These are phyloP conservation scores for Mormyrus hasselquistii DNA, from an alignment of 2,797 vertebrate species.

Conservation along the genomic window DNA sequence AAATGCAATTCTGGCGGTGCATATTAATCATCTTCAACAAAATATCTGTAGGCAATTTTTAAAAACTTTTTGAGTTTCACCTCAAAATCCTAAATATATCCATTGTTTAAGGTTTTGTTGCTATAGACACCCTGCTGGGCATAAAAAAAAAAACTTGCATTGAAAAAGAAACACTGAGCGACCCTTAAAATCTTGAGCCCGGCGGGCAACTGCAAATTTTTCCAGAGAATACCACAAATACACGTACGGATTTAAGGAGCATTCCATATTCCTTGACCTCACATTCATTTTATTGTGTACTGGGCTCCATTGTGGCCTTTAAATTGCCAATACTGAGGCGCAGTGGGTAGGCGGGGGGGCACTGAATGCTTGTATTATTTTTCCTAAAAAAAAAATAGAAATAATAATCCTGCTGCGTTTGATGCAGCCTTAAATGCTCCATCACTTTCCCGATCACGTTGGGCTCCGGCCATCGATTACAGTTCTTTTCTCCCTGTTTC, in stretches of 20 bases:
- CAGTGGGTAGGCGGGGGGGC: neutral
- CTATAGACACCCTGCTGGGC: neutral
- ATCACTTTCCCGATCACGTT: conserved; percentile 74
- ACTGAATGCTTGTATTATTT: neutral
- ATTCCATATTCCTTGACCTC: neutral
- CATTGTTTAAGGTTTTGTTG: neutral
- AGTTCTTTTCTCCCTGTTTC: conserved; percentile 51
- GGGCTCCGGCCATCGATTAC: conserved; percentile 59
- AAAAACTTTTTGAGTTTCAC: neutral
- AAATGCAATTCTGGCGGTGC: neutral
- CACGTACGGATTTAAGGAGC: neutral
- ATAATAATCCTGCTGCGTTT: conserved; percentile 67
- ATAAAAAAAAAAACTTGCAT: neutral
- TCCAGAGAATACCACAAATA: neutral
- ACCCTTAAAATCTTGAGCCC: neutral
- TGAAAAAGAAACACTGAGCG: neutral
- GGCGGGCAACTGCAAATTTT: neutral
- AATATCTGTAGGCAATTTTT: neutral
- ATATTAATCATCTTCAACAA: neutral
- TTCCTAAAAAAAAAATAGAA: conserved; percentile 32
- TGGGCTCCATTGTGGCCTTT: neutral
- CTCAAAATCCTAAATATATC: neutral
- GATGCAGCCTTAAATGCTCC: conserved; percentile 70
- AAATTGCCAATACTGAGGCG: neutral
- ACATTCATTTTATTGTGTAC: neutral